Evolutionary conservation across 1,140 invertebrate species (phyloP), one percentile per base, ranked within the genome.

Genomic region (Hirudo medicinalis): DNA sequence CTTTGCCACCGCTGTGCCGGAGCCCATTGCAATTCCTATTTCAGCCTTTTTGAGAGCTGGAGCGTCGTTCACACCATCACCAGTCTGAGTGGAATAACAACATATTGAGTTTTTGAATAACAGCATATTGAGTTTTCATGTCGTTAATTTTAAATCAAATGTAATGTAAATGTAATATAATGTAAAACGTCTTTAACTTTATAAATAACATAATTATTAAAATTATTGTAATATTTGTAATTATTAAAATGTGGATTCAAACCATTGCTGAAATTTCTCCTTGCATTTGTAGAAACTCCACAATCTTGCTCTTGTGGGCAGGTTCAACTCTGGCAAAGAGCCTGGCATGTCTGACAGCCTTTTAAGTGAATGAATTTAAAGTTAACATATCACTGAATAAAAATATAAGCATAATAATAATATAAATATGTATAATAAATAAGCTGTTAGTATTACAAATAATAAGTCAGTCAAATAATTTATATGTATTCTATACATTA

Each of bases 181-280:
- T 60, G 8, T 27, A 60, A 22, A 60, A 60, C 20, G 27, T n/a
- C n/a, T n/a, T n/a, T n/a, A n/a, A n/a, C n/a, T n/a, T n/a, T n/a
- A n/a, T n/a, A n/a, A n/a, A n/a, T 54, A 54, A 54, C n/a, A 54
- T 6, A 63, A 63, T 63, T 63, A 25, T 63, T 63, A 25, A 60
- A 5, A 8, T 22, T 6, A 22, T 60, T 63, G 9, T 49, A 49
- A 49, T 49, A 5, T 15, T 13, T 15, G 11, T 49, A 5, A 49
- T 9, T 49, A 8, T 49, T 49, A 49, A 0, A 49, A 49, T 49
- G 0, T 49, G 3, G 0, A 49, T 40, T 82, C 85, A 83, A 76
- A 91, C 90, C 97, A 99, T 99, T 82, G 97, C 97, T 75, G 95
- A 97, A 82, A 99, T 97, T 85, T 99, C 97, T 82, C 97, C 97